Evolutionary conservation across 2,888 invertebrate genomes (phyloP).

Genomic region (Ectemnius continuus): DNA sequence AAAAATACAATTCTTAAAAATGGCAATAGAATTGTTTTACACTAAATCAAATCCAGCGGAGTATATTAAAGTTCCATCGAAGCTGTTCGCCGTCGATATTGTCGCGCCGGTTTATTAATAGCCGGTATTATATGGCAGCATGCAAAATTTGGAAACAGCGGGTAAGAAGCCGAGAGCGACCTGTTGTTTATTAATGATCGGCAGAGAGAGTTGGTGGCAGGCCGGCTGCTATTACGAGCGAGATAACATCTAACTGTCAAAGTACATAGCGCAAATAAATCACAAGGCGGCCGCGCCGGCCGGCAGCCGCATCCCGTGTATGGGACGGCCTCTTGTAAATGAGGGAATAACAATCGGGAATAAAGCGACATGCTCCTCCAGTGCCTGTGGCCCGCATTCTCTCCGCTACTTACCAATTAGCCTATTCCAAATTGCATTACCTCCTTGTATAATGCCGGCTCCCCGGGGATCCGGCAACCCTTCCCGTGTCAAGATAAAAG

Average conservation of each 20-base stretch:
- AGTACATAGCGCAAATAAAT: constrained; percentile 67
- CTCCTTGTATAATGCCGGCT: too few species aligned
- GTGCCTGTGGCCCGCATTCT: constrained; percentile 1
- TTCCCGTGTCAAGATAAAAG: too few species aligned
- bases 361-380: constrained; percentile 12
- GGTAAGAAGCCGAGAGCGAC: constrained; percentile 3
- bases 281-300: constrained; percentile 40
- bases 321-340: constrained; percentile 61
- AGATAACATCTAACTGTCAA: constrained; percentile 73
- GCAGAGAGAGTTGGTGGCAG: background rate
- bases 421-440: too few species aligned
- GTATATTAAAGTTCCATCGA: too few species aligned
- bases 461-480: too few species aligned
- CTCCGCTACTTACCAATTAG: too few species aligned
- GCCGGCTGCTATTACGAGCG: constrained; percentile 33
- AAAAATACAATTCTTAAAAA: too few species aligned
- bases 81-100: too few species aligned
- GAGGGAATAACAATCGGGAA: constrained; percentile 66
- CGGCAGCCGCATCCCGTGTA: constrained; percentile 46
- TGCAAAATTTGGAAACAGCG: constrained; percentile 7
- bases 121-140: background rate
- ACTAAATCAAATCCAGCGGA: too few species aligned
- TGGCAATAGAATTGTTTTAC: too few species aligned
- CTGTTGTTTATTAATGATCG: constrained; percentile 11
- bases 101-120: too few species aligned